Evolutionary conservation across 1,140 invertebrate genomes (phyloP).

Genomic region (Ostrea edulis): DNA sequence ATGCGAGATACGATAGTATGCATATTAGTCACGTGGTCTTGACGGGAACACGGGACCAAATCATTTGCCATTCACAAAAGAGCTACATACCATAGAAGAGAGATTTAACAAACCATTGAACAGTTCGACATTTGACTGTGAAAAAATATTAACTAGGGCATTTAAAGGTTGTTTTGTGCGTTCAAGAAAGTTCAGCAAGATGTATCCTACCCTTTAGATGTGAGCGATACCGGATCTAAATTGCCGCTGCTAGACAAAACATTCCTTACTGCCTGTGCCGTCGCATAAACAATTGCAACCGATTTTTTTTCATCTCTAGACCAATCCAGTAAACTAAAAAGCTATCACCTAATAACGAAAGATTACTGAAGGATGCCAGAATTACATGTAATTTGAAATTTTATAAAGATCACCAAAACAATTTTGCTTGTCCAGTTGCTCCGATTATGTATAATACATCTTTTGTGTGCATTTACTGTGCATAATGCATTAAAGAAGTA

Average conservation of each 20-base stretch:
- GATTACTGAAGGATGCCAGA: background rate
- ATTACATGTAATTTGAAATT: background rate
- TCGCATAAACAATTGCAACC: background rate
- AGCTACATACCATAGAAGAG: conserved; percentile 32
- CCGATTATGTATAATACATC: background rate
- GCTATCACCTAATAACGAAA: too few species aligned
- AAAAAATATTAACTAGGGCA: conserved; percentile 23
- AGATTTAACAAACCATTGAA: conserved; percentile 35
- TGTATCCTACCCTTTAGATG: background rate
- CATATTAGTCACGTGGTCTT: conserved; percentile 23
- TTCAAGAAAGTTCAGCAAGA: background rate
- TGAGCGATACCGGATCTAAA: background rate
- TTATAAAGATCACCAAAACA: background rate
- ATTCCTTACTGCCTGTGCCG: background rate
- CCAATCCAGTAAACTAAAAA: too few species aligned
- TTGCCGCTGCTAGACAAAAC: background rate
- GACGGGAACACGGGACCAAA: background rate
- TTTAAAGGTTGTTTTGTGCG: conserved; percentile 22
- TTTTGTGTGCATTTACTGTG: conserved; percentile 11
- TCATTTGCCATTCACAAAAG: conserved; percentile 27
- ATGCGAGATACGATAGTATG: conserved; percentile 30
- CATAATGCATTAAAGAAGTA: background rate
- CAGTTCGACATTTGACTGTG: conserved; percentile 21
- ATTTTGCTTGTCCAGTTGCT: background rate
- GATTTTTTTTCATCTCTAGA: background rate